Conservation (phyloP, 1,140 invertebrate species). For the Andrena cerasifolii region DNA sequence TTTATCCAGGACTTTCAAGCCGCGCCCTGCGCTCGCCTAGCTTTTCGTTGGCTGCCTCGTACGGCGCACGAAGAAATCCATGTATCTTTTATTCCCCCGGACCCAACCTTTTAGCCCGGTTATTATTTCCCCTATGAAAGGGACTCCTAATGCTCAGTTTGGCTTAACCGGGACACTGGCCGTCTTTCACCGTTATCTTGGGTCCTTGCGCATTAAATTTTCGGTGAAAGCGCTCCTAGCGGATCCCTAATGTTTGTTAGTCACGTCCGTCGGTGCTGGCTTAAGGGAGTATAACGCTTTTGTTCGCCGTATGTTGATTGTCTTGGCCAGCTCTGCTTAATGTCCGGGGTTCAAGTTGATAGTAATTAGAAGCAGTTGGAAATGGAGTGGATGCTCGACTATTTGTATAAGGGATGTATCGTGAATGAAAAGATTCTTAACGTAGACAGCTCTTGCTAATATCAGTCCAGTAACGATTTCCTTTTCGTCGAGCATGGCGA, state of each 20-base stretch:
- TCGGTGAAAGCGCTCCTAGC: too few species aligned
- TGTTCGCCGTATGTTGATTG: too few species aligned
- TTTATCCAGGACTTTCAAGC: constrained; percentile 51
- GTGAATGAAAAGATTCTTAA: not conserved
- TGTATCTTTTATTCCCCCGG: constrained; percentile 48
- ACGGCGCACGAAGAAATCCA: constrained; percentile 41
- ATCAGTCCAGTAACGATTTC: constrained; percentile 24
- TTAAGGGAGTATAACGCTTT: not conserved
- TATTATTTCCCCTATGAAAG: constrained; percentile 53
- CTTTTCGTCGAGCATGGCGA: constrained; percentile 12
- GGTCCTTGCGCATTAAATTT: constrained; percentile 6
- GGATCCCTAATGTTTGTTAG: not conserved
- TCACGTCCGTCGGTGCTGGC: too few species aligned
- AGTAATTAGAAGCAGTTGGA: too few species aligned
- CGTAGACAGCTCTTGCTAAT: too few species aligned
- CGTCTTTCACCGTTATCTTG: not conserved
- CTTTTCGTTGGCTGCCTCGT: constrained; percentile 16
- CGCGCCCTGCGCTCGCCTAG: constrained; percentile 24
- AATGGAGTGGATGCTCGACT: too few species aligned
- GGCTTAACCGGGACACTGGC: constrained; percentile 31
- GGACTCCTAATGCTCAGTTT: constrained; percentile 26
- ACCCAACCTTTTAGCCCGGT: constrained; percentile 26
- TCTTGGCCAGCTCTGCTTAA: too few species aligned
- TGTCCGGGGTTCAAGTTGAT: too few species aligned
- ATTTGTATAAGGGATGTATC: constrained; percentile 12